A percentile compares a stretch with the other conserved stretches of the same genome.
Conservation (phyloP, 2,113 vertebrate genomes). For the Ondatra zibethicus region DNA sequence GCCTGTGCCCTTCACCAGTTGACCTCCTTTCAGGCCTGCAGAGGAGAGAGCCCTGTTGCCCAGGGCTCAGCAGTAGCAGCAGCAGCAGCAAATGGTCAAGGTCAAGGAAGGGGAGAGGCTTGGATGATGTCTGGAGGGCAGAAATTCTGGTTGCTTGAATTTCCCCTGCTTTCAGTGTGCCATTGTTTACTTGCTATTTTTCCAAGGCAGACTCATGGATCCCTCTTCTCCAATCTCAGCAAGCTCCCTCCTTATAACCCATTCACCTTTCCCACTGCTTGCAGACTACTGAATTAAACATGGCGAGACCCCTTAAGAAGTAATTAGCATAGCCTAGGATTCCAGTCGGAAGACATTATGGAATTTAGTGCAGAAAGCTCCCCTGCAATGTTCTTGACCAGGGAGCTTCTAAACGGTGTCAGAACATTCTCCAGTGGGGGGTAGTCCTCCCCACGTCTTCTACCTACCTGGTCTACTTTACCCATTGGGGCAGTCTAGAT, state of each 20-base stretch:
- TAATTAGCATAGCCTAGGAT: background rate
- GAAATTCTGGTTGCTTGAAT: background rate
- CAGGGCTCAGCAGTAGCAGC: constrained; percentile 9
- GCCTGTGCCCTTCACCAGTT: background rate
- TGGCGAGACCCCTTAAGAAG: background rate
- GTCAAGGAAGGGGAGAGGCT: background rate
- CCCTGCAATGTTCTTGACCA: background rate
- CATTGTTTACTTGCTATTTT: background rate
- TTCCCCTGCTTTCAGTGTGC: background rate
- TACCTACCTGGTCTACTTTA: background rate
- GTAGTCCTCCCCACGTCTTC: background rate
- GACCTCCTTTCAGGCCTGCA: constrained; percentile 32
- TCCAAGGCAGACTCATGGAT: background rate
- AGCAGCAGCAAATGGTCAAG: background rate
- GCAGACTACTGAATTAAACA: background rate
- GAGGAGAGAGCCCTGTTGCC: background rate
- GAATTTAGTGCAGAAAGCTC: background rate
- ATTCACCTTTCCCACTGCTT: background rate
- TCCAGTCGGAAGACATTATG: background rate
- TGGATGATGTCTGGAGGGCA: background rate
- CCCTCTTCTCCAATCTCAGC: background rate
- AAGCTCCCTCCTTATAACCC: background rate
- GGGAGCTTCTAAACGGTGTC: background rate
- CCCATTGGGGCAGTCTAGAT: background rate
- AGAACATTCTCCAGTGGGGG: background rate